Conservation (phyloP, 64 coral and sea anemone species). For the Orbicella faveolata region DNA sequence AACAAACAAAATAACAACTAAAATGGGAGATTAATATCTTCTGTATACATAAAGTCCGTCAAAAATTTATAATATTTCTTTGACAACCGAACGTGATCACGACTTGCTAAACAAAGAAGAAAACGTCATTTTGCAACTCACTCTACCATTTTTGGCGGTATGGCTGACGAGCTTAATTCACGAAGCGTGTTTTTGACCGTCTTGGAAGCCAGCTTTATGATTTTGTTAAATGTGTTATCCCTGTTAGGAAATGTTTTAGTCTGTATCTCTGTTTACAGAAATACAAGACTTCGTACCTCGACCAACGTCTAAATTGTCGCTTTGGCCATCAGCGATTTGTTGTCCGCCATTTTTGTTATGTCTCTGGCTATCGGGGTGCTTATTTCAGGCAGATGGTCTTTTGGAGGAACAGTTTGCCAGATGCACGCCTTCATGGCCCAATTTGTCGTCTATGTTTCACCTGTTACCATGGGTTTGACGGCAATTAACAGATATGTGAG, state of each 20-base stretch:
- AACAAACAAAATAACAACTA: neutral
- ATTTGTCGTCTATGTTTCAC: neutral
- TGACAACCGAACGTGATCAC: too few species aligned
- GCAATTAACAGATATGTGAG: neutral
- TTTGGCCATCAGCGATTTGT: neutral
- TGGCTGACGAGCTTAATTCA: neutral
- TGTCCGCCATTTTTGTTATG: neutral
- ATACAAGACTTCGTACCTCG: neutral
- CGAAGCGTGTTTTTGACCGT: neutral
- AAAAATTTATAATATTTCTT: too few species aligned
- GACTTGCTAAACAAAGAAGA: neutral
- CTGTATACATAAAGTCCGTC: too few species aligned
- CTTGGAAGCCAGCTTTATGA: neutral
- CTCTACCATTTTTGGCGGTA: neutral
- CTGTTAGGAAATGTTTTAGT: neutral
- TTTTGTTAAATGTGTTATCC: neutral
- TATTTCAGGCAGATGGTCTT: neutral
- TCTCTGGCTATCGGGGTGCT: neutral
- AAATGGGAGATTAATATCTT: too few species aligned
- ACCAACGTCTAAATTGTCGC: conserved; percentile 2
- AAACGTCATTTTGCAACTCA: neutral
- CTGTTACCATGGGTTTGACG: neutral
- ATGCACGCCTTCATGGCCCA: neutral
- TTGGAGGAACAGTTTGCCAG: neutral
- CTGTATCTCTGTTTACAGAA: neutral